phyloP scores from a whole-genome alignment of 1,140 invertebrate species.

The Tetragnatha versicolor region DNA sequence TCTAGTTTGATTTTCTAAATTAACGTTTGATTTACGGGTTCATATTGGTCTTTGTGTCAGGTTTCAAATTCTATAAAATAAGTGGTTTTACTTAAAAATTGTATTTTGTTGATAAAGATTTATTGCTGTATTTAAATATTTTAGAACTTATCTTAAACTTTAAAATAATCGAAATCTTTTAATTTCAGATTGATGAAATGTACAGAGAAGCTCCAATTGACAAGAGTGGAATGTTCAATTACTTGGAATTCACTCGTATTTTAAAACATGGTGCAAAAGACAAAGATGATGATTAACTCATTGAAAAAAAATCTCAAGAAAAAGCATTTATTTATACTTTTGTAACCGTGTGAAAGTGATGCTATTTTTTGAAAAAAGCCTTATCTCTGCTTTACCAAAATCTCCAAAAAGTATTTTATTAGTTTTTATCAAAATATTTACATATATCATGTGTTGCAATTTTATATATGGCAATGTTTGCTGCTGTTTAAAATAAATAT shows the following conservation, averaged over 20 bases:
- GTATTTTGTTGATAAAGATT: too few species aligned
- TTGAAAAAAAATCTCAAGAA: background rate
- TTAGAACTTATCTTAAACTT: background rate
- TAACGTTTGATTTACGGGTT: background rate
- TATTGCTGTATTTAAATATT: too few species aligned
- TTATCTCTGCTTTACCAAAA: too few species aligned
- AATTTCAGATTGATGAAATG: slow-evolving; percentile 91
- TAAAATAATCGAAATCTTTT: background rate
- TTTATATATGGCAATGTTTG: too few species aligned
- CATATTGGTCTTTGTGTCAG: background rate
- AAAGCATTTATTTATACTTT: slow-evolving; percentile 50
- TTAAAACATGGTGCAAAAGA: slow-evolving; percentile 96
- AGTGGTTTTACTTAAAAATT: too few species aligned
- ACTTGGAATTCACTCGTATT: slow-evolving; percentile 97
- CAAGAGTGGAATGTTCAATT: slow-evolving; percentile 93
- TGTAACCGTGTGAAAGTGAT: too few species aligned
- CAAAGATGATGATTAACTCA: slow-evolving; percentile 84
- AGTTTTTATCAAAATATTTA: too few species aligned
- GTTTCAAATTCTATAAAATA: background rate
- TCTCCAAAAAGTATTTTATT: too few species aligned
- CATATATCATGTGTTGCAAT: too few species aligned
- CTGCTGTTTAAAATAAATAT: too few species aligned
- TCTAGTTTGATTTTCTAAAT: slow-evolving; percentile 3
- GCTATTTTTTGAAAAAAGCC: too few species aligned
- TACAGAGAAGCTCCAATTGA: slow-evolving; percentile 95